A percentile compares a stretch with the other conserved stretches of the same genome.
Conservation (phyloP, 2,797 vertebrate genomes). For the Hyperoplus immaculatus region DNA sequence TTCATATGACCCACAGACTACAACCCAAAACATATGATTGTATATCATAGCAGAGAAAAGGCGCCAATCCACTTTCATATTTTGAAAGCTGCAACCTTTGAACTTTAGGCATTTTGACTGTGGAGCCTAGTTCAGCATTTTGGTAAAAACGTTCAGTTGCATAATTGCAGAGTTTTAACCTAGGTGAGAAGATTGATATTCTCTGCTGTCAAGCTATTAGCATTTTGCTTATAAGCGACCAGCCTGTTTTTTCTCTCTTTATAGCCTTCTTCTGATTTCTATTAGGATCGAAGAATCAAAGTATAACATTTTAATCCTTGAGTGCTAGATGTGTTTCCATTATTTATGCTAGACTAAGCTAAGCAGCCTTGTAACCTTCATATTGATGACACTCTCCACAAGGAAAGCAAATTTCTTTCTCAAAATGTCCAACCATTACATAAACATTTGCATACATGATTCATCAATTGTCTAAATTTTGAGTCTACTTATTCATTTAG, state of each 20-base stretch:
- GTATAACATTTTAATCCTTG: too few relatives aligned
- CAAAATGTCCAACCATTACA: neutral
- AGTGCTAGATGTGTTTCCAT: neutral
- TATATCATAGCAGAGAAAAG: neutral
- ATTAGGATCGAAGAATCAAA: too few relatives aligned
- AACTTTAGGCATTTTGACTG: neutral
- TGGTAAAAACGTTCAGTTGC: neutral
- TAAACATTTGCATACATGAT: neutral
- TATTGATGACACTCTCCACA: too few relatives aligned
- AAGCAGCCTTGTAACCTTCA: neutral
- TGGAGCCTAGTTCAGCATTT: neutral
- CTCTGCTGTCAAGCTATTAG: too few relatives aligned
- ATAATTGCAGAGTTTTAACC: neutral
- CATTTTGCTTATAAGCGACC: too few relatives aligned
- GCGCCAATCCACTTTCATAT: neutral
- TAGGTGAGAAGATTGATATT: neutral
- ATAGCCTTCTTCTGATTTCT: too few relatives aligned
- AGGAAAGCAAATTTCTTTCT: neutral
- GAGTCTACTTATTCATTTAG: neutral
- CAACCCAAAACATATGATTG: neutral
- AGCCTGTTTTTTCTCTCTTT: too few relatives aligned
- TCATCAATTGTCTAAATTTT: neutral
- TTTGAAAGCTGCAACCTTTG: neutral
- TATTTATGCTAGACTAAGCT: neutral
- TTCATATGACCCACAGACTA: neutral